These are phyloP conservation scores for Erythrocercus mccallii DNA, from an alignment of 2,113 vertebrate species.

Conservation along the genomic window DNA sequence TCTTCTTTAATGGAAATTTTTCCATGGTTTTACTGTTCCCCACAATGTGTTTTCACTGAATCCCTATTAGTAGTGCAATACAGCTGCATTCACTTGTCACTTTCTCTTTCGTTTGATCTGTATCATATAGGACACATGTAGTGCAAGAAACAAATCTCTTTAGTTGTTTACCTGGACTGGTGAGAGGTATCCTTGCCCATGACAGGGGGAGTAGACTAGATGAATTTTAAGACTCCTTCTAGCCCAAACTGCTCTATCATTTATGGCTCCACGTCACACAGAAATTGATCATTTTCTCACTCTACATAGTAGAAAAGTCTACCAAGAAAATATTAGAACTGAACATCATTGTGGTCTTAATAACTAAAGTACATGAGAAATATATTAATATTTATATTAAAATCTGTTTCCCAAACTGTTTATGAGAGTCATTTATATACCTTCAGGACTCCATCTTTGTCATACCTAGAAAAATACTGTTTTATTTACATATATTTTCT, in stretches of 20 bases:
- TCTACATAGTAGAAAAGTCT: background rate
- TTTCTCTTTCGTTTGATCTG: background rate
- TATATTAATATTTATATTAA: background rate
- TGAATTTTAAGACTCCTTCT: background rate
- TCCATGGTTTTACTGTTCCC: background rate
- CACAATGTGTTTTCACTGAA: background rate
- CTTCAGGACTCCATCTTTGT: background rate
- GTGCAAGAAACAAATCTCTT: background rate
- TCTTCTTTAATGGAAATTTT: background rate
- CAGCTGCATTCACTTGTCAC: background rate
- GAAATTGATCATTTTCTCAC: background rate
- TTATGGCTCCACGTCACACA: background rate
- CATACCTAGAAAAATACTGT: background rate
- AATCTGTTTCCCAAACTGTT: background rate
- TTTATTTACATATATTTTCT: background rate
- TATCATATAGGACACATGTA: background rate
- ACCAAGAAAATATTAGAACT: background rate
- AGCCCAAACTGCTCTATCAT: background rate
- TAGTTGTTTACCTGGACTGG: background rate
- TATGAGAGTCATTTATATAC: background rate
- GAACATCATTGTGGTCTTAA: background rate
- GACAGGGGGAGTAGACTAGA: background rate
- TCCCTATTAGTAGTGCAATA: background rate
- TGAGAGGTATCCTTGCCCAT: background rate
- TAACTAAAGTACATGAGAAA: background rate